Evolutionary conservation across 2,113 vertebrate species (phyloP), one percentile per base, ranked within the genome.

Genomic region (Centropristis striata): DNA sequence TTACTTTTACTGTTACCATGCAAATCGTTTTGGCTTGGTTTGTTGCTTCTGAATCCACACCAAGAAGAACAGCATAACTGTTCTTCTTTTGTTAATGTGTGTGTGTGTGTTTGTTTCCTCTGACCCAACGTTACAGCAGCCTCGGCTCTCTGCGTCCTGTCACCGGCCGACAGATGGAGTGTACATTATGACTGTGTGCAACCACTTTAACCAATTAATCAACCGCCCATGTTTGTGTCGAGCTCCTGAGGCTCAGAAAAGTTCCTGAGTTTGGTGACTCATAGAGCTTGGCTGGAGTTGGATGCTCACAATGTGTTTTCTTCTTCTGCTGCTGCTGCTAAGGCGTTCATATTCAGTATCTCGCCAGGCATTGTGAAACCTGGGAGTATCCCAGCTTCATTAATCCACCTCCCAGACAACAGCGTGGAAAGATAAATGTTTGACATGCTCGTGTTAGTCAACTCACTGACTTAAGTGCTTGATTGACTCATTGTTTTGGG

Each of bases 281-380:
- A 91, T 71, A 9, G 10, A 63, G 58, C 49, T 75, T 57, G 81
- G 80, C 80, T 50, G 66, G 72, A 78, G 73, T 70, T 77, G 71
- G 75, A 79, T 78, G 64, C 54, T 58, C 71, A 82, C 82, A 64
- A 46, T 78, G 49, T 90, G 72, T 89, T 87, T 86, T 85, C 64
- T 50, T 80, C 55, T 71, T 76, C 61, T 71, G 46, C 64, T 50
- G 78, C 55, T 71, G 74, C 61, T 71, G 46, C 71, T 47, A 46
- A 50, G 54, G 41, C 49, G 8, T 66, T 83, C 75, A 10, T 79
- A 61, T 72, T 83, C 75, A 75, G n/a, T 74, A 70, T 75, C 47
- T 51, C 42, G 86, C 83, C 85, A 74, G 39, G 80, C 67, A 57
- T 91, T 93, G 88, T 89, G 93, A 92, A 93, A 94, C 49, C 78